A percentile compares a stretch with the other conserved stretches of the same genome.
Conservation (phyloP, 2,797 vertebrate species). For the Pyrocephalus nanus region DNA sequence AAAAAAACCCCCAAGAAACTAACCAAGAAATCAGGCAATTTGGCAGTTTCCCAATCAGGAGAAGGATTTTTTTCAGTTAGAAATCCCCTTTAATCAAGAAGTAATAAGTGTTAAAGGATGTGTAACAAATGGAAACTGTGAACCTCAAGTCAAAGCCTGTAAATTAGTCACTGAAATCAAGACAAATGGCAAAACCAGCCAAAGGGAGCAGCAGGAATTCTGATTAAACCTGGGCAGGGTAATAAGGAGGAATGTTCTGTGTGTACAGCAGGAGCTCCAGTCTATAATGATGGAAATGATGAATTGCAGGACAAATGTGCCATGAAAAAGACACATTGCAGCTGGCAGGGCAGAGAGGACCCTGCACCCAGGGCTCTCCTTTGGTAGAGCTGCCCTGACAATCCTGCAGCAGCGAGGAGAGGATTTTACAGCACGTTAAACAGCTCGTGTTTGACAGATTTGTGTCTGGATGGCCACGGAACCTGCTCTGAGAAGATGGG, state of each 20-base stretch:
- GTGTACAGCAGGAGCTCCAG: background rate
- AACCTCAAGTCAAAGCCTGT: background rate
- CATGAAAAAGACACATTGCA: background rate
- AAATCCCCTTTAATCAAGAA: background rate
- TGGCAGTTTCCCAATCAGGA: background rate
- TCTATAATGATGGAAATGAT: background rate
- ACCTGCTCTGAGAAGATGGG: background rate
- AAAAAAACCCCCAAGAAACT: background rate
- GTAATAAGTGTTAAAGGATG: background rate
- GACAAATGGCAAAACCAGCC: background rate
- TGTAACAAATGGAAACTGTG: background rate
- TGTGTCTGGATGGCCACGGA: background rate
- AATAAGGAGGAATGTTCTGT: background rate
- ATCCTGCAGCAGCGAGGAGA: background rate
- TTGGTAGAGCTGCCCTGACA: background rate
- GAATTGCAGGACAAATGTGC: background rate
- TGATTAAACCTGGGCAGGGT: background rate
- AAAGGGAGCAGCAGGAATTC: background rate
- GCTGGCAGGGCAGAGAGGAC: background rate
- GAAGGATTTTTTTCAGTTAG: background rate
- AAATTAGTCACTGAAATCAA: background rate
- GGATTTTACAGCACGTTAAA: background rate
- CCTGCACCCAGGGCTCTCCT: background rate
- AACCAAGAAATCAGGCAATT: background rate
- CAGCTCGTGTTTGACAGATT: rapidly evolving